phyloP scores from a whole-genome alignment of 2,113 vertebrate species.

The Spheniscus mendiculus region DNA sequence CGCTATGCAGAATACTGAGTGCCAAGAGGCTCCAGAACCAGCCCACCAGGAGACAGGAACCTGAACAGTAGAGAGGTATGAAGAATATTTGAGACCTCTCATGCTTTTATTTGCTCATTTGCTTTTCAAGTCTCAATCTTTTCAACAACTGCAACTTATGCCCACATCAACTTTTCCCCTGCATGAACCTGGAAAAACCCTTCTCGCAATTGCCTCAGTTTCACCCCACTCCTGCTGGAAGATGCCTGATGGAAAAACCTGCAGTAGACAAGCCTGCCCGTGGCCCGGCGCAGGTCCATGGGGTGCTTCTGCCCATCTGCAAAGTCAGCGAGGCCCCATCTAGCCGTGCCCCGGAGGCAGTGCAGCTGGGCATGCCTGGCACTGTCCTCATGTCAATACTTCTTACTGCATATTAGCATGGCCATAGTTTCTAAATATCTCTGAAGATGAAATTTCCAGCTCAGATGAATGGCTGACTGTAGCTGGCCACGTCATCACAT shows the following conservation, averaged over 20 bases:
- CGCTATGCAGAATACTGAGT: neutral
- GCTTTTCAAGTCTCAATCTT: neutral
- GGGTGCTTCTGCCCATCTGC: neutral
- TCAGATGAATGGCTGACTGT: neutral
- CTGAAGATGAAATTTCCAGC: neutral
- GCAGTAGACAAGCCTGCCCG: neutral
- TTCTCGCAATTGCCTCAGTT: neutral
- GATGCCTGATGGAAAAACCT: neutral
- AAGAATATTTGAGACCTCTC: neutral
- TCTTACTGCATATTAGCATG: neutral
- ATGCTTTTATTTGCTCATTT: neutral
- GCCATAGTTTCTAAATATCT: neutral
- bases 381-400: neutral
- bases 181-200: neutral
- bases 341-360: neutral
- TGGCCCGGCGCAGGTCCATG: rapidly evolving
- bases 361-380: neutral
- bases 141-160: neutral
- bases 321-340: neutral
- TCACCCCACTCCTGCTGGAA: neutral
- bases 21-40: neutral
- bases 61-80: neutral
- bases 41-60: neutral
- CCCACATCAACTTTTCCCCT: neutral
- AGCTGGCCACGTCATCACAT: rapidly evolving